Conservation (phyloP, 2,113 vertebrate species). For the Hyperopisus bebe region DNA sequence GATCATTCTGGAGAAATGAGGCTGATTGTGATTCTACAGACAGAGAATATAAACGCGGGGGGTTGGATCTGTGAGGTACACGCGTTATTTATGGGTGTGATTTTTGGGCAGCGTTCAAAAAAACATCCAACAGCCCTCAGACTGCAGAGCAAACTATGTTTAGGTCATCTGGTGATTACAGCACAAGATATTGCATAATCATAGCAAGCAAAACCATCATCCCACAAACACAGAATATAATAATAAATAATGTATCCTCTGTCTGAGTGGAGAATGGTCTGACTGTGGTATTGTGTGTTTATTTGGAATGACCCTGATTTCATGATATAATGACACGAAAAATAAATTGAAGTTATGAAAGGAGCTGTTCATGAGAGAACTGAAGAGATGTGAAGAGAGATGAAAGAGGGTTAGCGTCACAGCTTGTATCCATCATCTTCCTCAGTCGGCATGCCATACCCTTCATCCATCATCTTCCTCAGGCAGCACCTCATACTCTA, state of each 20-base stretch:
- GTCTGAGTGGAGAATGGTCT: constrained; percentile 27
- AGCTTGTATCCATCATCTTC: neutral
- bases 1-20: neutral
- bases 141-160: neutral
- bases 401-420: neutral
- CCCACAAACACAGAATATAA: neutral
- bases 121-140: neutral
- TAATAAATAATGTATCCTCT: neutral
- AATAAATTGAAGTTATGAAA: constrained; percentile 17
- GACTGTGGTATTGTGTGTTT: constrained; percentile 15
- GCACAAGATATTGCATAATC: neutral
- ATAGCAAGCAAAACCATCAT: neutral
- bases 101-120: neutral
- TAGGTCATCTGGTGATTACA: neutral
- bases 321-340: constrained; percentile 27
- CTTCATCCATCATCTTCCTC: neutral
- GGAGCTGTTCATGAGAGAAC: neutral
- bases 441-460: neutral
- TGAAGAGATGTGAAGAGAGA: constrained; percentile 10
- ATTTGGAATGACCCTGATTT: constrained; percentile 8
- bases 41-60: neutral
- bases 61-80: neutral
- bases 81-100: neutral
- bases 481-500: neutral
- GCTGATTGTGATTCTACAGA: neutral